These are phyloP conservation scores for Megaustenia siamemsis DNA, from an alignment of 2,888 invertebrate genomes.

Conservation along the genomic window DNA sequence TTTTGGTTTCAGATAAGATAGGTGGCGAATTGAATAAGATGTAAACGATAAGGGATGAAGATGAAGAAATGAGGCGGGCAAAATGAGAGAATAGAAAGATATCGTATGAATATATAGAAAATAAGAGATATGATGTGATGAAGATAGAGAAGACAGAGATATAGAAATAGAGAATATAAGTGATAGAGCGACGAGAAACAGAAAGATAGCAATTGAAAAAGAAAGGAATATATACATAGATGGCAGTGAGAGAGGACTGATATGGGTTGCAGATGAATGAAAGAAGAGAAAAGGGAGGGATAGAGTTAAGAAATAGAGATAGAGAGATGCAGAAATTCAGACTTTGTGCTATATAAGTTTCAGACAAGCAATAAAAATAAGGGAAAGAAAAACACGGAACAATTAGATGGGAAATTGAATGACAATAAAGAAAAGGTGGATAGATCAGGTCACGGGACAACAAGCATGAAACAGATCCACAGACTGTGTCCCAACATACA, in stretches of 20 bases:
- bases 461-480: no score
- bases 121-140: not conserved
- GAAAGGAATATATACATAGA: not conserved
- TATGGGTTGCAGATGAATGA: no score
- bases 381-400: not conserved
- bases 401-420: not conserved
- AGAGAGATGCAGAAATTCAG: slow-evolving; percentile 2
- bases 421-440: not conserved
- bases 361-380: not conserved
- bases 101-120: not conserved
- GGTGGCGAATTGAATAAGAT: no score
- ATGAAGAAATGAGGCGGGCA: not conserved
- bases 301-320: not conserved
- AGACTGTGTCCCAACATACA: no score
- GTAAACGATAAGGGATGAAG: not conserved
- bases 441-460: no score
- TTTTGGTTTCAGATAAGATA: no score
- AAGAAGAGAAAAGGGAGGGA: not conserved
- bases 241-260: no score
- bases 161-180: no score
- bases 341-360: not conserved
- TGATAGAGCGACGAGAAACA: no score
- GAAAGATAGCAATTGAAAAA: not conserved
- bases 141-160: not conserved
- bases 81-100: not conserved